phyloP scores from a whole-genome alignment of 2,797 vertebrate species.

The Notoglanidium macrostoma region DNA sequence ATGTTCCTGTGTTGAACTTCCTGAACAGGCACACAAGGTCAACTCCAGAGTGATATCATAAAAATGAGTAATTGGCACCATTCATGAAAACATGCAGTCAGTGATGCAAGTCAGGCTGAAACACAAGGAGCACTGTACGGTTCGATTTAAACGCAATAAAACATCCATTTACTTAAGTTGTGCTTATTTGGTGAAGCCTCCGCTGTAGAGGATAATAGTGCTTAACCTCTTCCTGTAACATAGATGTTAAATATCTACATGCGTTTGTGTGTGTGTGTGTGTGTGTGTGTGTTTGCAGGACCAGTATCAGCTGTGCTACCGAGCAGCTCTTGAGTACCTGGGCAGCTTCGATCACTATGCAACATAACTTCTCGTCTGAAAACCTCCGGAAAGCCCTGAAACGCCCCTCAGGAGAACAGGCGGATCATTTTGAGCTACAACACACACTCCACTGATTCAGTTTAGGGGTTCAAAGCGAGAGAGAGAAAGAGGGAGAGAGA shows the following conservation, averaged over 20 bases:
- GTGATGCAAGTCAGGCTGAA: neutral
- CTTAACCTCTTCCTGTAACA: neutral
- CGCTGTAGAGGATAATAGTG: neutral
- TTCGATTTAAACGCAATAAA: neutral
- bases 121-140: neutral
- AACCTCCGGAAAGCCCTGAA: slow-evolving; percentile 43
- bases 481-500: slow-evolving; percentile 62
- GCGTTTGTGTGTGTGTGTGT: slow-evolving; percentile 10
- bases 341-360: slow-evolving; percentile 99
- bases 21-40: neutral
- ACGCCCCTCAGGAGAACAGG: slow-evolving; percentile 55
- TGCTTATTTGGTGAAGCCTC: neutral
- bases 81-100: neutral
- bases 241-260: neutral
- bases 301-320: slow-evolving; percentile 98
- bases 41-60: neutral
- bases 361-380: slow-evolving; percentile 85
- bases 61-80: neutral
- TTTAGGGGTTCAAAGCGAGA: slow-evolving; percentile 63
- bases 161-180: neutral
- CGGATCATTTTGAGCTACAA: slow-evolving; percentile 83
- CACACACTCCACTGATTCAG: slow-evolving; percentile 74
- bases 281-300: slow-evolving; percentile 75
- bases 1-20: neutral
- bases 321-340: slow-evolving; percentile 94